Conservation (phyloP, 2,888 invertebrate genomes). For the Drosophila neoperkinsi region DNA sequence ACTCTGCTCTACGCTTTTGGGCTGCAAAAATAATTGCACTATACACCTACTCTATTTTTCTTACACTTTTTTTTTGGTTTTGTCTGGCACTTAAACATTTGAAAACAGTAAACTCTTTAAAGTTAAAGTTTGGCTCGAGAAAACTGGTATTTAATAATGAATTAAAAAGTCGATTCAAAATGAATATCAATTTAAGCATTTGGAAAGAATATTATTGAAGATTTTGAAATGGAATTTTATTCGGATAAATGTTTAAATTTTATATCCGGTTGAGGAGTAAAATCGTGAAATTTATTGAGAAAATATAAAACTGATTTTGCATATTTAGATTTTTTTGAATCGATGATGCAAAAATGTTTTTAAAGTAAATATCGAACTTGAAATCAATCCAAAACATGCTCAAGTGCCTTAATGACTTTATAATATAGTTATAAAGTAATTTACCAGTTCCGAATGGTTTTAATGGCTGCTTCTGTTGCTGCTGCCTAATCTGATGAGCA, state of each 20-base stretch:
- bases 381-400: neutral
- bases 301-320: neutral
- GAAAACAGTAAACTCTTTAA: neutral
- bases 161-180: neutral
- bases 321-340: neutral
- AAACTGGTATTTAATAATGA: neutral
- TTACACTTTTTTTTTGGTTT: neutral
- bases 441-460: slow-evolving; percentile 22
- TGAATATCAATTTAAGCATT: neutral
- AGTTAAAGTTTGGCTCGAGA: neutral
- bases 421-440: neutral
- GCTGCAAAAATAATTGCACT: slow-evolving; percentile 39
- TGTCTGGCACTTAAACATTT: neutral
- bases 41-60: neutral
- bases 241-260: neutral
- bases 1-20: slow-evolving; percentile 34
- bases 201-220: neutral
- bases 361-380: neutral
- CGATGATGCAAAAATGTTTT: neutral
- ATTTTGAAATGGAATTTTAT: neutral
- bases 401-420: slow-evolving; percentile 8
- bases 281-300: neutral
- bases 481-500: neutral
- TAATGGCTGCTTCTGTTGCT: neutral
- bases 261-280: neutral